Conservation (phyloP, 2,888 invertebrate genomes). For the Drosophila atripex region DNA sequence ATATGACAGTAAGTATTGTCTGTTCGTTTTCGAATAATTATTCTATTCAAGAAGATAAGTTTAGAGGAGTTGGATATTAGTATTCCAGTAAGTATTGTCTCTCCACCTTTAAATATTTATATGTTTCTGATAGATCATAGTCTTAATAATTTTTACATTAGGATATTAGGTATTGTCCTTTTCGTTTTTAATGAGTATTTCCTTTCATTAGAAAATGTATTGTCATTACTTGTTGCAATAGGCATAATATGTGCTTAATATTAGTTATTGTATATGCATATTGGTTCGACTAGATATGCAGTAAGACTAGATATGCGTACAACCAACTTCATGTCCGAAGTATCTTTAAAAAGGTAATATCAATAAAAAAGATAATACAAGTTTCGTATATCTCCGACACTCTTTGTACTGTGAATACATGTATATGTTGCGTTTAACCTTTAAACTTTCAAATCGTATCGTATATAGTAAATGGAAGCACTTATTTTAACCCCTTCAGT, state of each 20-base stretch:
- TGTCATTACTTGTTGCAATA: background rate
- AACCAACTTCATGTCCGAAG: background rate
- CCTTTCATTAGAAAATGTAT: background rate
- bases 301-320: background rate
- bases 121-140: background rate
- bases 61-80: background rate
- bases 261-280: background rate
- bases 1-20: background rate
- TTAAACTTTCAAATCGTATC: background rate
- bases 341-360: background rate
- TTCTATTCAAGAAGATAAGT: background rate
- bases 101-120: background rate
- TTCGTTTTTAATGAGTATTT: background rate
- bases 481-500: background rate
- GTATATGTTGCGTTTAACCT: background rate
- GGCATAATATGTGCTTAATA: background rate
- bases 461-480: background rate
- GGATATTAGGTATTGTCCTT: background rate
- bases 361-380: background rate
- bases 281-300: too few species aligned
- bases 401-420: background rate
- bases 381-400: background rate
- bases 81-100: constrained; percentile 1
- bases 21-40: background rate
- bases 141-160: background rate